Evolutionary conservation across 2,888 invertebrate species (phyloP).

Genomic region (Macrophya alboannulata): DNA sequence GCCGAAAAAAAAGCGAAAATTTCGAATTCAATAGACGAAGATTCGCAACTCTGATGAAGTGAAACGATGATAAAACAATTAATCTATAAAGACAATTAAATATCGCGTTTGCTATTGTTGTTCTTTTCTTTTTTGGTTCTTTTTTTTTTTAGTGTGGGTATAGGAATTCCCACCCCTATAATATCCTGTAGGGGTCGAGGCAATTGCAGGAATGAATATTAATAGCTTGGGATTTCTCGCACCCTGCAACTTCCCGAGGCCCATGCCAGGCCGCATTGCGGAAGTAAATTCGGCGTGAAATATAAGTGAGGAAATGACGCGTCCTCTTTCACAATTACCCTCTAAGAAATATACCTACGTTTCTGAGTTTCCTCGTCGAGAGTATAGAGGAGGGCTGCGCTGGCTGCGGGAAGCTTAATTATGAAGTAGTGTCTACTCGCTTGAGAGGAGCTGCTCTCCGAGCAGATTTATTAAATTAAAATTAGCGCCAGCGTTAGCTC

Average conservation of each 20-base stretch:
- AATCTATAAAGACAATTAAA: neutral
- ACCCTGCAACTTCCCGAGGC: no score
- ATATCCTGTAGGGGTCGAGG: neutral
- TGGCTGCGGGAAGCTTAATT: slow-evolving; percentile 43
- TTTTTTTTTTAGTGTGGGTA: neutral
- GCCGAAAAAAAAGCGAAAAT: no score
- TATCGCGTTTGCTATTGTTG: neutral
- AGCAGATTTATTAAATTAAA: slow-evolving; percentile 51
- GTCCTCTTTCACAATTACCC: slow-evolving; percentile 60
- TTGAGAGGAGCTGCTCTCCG: slow-evolving; percentile 33
- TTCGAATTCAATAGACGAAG: no score
- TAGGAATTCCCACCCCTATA: slow-evolving; percentile 9
- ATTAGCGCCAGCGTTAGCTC: slow-evolving; percentile 28
- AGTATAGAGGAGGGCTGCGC: neutral
- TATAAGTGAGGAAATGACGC: slow-evolving; percentile 62
- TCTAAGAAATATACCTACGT: slow-evolving; percentile 43
- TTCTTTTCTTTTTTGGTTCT: neutral
- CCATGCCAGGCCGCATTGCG: slow-evolving; percentile 32
- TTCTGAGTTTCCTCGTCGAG: slow-evolving; percentile 1
- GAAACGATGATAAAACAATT: neutral
- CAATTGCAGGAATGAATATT: slow-evolving; percentile 63
- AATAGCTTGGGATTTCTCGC: slow-evolving; percentile 58
- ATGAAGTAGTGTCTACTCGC: slow-evolving; percentile 49
- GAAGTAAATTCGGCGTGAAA: slow-evolving; percentile 63
- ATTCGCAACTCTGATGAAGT: no score